phyloP scores from a whole-genome alignment of 1,140 invertebrate genomes.

The Trichonephila inaurata region DNA sequence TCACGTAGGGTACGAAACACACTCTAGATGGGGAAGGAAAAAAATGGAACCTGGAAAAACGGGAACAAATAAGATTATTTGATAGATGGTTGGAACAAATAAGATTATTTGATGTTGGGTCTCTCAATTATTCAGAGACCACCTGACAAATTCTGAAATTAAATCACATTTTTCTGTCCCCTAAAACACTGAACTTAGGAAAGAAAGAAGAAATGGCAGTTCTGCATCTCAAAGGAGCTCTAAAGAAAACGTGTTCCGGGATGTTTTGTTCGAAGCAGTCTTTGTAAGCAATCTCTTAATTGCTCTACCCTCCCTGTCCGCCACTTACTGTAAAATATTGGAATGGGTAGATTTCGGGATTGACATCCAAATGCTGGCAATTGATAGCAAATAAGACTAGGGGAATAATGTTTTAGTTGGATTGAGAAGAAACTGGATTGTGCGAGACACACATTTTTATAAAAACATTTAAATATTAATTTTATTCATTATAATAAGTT shows the following conservation, averaged over 20 bases:
- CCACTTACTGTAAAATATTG: slow-evolving; percentile 50
- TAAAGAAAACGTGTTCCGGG: slow-evolving; percentile 54
- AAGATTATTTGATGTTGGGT: slow-evolving; percentile 59
- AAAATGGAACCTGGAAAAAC: not conserved
- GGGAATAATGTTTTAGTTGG: not conserved
- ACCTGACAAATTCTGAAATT: slow-evolving; percentile 70
- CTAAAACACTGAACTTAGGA: slow-evolving; percentile 21
- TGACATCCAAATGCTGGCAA: not conserved
- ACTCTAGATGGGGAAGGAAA: not conserved
- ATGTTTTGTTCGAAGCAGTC: slow-evolving; percentile 17
- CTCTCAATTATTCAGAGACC: slow-evolving; percentile 60
- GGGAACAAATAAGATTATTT: slow-evolving; percentile 66
- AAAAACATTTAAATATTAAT: too few relatives aligned
- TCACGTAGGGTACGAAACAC: slow-evolving; percentile 32
- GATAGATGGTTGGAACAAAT: slow-evolving; percentile 63
- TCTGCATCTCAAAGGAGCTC: slow-evolving; percentile 41
- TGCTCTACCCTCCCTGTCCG: not conserved
- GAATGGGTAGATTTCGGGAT: slow-evolving; percentile 8
- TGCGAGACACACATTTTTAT: too few relatives aligned
- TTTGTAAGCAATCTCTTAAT: slow-evolving; percentile 61
- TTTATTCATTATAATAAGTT: too few relatives aligned
- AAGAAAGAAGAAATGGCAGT: slow-evolving; percentile 44
- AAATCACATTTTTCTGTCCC: slow-evolving; percentile 68
- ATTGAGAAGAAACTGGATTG: not conserved
- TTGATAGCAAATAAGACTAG: not conserved